Evolutionary conservation across 2,113 vertebrate genomes (phyloP).

Genomic region (Hyaena hyaena): DNA sequence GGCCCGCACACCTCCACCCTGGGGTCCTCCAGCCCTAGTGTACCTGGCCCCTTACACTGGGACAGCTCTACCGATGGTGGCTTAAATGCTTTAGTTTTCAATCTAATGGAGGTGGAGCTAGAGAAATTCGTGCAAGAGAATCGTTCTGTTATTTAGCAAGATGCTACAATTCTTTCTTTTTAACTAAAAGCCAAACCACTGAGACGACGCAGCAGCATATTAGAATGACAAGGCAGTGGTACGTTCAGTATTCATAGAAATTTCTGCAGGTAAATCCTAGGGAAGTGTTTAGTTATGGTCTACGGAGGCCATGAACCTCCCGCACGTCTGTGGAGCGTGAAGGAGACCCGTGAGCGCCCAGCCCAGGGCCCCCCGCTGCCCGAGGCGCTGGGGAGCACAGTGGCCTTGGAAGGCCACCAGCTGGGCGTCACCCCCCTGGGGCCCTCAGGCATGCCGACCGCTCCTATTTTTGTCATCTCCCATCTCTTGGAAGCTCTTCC

Average conservation of each 20-base stretch:
- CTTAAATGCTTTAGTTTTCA: background rate
- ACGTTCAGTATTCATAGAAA: background rate
- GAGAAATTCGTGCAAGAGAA: background rate
- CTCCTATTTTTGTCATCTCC: conserved; percentile 64
- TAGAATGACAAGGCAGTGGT: background rate
- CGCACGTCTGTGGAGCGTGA: background rate
- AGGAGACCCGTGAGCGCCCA: background rate
- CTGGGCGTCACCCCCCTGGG: background rate
- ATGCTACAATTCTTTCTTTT: conserved; percentile 3
- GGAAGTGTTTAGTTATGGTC: background rate
- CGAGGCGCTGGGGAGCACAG: background rate
- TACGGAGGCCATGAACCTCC: background rate
- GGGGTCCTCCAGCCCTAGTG: accelerated
- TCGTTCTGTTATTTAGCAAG: background rate
- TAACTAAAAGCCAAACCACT: background rate
- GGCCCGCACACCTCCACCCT: no score
- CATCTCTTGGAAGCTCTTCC: conserved; percentile 30
- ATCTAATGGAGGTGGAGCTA: background rate
- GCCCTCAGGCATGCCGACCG: background rate
- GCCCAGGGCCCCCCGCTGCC: background rate
- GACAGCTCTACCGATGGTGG: background rate
- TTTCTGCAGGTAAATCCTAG: background rate
- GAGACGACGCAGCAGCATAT: background rate
- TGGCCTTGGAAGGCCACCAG: background rate
- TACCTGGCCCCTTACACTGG: background rate